These are phyloP conservation scores for Hirtodrosophila alboralis DNA, from an alignment of 2,888 invertebrate genomes.

Conservation along the genomic window DNA sequence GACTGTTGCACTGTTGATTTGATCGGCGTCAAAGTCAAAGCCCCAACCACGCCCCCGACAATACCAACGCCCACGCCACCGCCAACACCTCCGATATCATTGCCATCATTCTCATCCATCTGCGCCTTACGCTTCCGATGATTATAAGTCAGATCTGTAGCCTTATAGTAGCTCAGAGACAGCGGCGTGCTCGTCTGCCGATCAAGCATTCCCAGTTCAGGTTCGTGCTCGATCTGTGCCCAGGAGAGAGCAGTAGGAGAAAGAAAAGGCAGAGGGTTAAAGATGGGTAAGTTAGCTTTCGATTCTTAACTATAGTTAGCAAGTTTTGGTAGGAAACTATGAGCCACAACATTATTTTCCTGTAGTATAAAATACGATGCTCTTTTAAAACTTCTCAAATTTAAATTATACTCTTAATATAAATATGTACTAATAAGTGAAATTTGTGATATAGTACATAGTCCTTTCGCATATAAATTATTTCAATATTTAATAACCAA, in stretches of 20 bases:
- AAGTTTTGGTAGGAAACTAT: too few species aligned
- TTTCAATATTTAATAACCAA: too few species aligned
- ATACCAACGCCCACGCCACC: conserved; percentile 41
- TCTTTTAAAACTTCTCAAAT: too few species aligned
- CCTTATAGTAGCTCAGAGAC: conserved; percentile 74
- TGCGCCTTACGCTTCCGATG: conserved; percentile 68
- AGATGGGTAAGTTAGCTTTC: neutral
- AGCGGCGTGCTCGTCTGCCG: conserved; percentile 73
- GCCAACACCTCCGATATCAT: conserved; percentile 19
- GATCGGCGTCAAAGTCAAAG: conserved; percentile 70
- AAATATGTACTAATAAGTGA: too few species aligned
- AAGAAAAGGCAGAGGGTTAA: neutral
- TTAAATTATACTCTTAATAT: too few species aligned
- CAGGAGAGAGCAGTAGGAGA: too few species aligned
- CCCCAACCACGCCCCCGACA: conserved; percentile 67
- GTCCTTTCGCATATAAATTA: too few species aligned
- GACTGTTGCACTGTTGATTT: conserved; percentile 42
- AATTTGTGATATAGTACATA: too few species aligned
- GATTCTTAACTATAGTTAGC: too few species aligned
- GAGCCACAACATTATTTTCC: too few species aligned
- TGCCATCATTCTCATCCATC: conserved; percentile 56
- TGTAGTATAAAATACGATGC: too few species aligned
- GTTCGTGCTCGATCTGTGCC: conserved; percentile 76
- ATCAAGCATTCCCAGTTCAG: conserved; percentile 69
- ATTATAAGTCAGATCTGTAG: conserved; percentile 73